Base-by-base conservation (phyloP, 2,113 vertebrate genomes). In the Mesitornis unicolor region DNA sequence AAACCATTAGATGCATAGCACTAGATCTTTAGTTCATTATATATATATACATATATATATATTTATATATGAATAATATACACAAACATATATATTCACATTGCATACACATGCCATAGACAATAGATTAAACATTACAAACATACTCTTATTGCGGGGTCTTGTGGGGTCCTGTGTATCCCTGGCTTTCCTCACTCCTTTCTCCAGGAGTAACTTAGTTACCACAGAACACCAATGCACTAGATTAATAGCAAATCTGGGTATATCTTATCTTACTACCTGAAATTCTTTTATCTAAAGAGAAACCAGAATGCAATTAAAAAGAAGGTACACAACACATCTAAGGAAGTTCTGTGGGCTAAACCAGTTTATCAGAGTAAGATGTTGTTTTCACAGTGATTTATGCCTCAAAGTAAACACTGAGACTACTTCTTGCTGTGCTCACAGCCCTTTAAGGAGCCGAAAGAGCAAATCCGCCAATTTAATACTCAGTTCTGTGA, bases 351-450 rank as follows among this genome's bases (percentile, higher is more conserved):
- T 92, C n/a, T 77, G 31, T 63, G 68, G 35, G 50, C 33, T 92
- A 88, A 86, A 84, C 8, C 26, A 74, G 59, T 74, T 94, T 93
- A 61, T 80, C 59, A 69, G 83, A 65, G 33, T 76, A 90, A 87
- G 75, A 87, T 69, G 47, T 76, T 90, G 21, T 89, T 95, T 96
- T 88, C 29, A 31, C 33, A 63, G 67, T 90, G 90, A 87, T 95
- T 93, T 90, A 82, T 87, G 43, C 26, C 74, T 83, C 50, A 50
- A 56, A 92, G 53, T 22, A 91, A 94, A 81, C 43, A 59, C 42
- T 65, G 59, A 81, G 26, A 35, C 38, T 71, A 35, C 47, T 63
- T 71, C 75, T 88, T 84, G 56, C 85, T 94, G 85, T 81, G 87
- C 82, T 89, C 70, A 51, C 50, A 90, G 79, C 14, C 29, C 33